Conservation (phyloP, 2,888 invertebrate species). For the Diachrysia chrysitis region DNA sequence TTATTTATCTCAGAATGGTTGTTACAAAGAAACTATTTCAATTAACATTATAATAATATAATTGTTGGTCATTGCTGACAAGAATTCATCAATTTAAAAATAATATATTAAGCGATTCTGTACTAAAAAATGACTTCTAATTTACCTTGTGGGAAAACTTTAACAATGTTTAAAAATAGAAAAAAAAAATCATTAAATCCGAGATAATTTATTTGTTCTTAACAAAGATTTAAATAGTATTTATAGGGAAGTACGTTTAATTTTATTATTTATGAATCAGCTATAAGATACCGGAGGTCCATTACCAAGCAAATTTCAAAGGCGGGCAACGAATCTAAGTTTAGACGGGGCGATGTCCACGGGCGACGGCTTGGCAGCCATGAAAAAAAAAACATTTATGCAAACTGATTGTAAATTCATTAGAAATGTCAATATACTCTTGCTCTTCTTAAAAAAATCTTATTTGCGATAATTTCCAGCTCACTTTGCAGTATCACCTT, state of each 20-base stretch:
- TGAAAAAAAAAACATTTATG: no score
- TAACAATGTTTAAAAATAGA: neutral
- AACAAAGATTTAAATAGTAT: neutral
- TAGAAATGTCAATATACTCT: no score
- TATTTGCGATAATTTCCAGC: neutral
- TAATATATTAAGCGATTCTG: constrained; percentile 1
- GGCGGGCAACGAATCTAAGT: no score
- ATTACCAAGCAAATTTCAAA: no score
- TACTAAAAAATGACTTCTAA: neutral
- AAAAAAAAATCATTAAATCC: neutral
- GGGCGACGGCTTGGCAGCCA: no score
- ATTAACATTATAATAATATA: neutral
- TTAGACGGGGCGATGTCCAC: no score
- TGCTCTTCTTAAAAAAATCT: no score
- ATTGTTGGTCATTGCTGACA: neutral
- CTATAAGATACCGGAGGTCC: no score
- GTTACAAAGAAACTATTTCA: neutral
- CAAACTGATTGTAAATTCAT: no score
- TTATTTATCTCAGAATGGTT: neutral
- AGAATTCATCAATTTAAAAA: constrained; percentile 2
- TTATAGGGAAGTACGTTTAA: neutral
- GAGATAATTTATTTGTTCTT: neutral
- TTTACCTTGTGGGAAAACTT: neutral
- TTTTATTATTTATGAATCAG: no score
- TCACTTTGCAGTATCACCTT: neutral